Conservation (phyloP, 92 coral and sea anemone genomes). For the Palythoa caribaeorum region DNA sequence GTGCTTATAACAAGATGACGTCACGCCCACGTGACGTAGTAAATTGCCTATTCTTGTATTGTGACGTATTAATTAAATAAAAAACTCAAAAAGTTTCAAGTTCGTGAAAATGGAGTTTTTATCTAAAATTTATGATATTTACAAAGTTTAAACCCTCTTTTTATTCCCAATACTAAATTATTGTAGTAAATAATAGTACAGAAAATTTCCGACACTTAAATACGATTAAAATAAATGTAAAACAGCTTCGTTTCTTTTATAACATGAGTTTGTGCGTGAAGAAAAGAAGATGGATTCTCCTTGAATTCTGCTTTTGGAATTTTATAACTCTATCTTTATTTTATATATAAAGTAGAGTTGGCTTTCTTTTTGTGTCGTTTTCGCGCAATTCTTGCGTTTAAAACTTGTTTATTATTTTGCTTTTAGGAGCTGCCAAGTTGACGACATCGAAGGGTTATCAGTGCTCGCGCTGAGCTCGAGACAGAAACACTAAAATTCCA, state of each 20-base stretch:
- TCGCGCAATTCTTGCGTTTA: not conserved
- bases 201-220: not conserved
- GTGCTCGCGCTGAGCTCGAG: conserved; percentile 9
- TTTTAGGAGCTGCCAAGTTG: not conserved
- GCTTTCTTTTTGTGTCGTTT: not conserved
- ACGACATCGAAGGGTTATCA: not conserved
- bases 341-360: not conserved
- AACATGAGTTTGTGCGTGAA: not conserved
- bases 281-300: not conserved
- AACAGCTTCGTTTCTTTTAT: not conserved
- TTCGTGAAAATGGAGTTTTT: conserved; percentile 2
- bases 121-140: not conserved
- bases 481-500: not conserved
- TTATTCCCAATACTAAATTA: not conserved
- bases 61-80: conserved; percentile 28
- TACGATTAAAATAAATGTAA: not conserved
- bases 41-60: not conserved
- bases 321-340: not conserved
- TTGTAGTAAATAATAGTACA: not conserved
- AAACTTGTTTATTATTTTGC: not conserved
- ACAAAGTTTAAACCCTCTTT: not conserved
- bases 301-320: not conserved
- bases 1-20: conserved; percentile 4
- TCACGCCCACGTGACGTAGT: not conserved
- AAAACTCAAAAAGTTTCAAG: not conserved